phyloP scores from a whole-genome alignment of 1,140 invertebrate species.

The Daktulosphaira vitifoliae region DNA sequence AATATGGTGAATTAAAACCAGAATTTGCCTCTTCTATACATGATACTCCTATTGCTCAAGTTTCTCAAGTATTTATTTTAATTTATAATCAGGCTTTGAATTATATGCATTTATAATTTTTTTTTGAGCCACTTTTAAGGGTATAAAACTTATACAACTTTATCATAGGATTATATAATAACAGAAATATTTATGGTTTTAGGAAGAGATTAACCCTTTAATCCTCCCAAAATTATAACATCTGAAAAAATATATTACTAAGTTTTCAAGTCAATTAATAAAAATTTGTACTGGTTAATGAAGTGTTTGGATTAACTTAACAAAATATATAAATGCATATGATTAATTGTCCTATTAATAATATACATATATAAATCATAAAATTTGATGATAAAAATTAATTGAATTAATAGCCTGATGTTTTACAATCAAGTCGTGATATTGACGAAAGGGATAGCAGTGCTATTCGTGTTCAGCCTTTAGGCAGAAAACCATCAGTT shows the following conservation, averaged over 20 bases:
- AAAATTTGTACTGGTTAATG: too few relatives aligned
- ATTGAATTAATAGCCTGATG: slow-evolving; percentile 42
- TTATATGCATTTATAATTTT: slow-evolving; percentile 40
- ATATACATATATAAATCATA: too few relatives aligned
- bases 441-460: slow-evolving; percentile 40
- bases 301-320: too few relatives aligned
- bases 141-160: too few relatives aligned
- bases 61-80: slow-evolving; percentile 1
- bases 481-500: slow-evolving; percentile 54
- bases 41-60: slow-evolving; percentile 2
- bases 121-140: too few relatives aligned
- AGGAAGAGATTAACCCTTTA: too few relatives aligned
- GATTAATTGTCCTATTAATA: not conserved
- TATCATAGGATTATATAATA: too few relatives aligned
- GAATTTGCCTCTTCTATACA: slow-evolving; percentile 41
- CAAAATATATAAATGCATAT: too few relatives aligned
- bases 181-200: too few relatives aligned
- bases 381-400: not conserved
- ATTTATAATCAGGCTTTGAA: slow-evolving; percentile 1
- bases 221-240: too few relatives aligned
- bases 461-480: slow-evolving; percentile 36
- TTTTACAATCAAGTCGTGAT: slow-evolving; percentile 41
- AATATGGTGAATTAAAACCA: slow-evolving; percentile 54
- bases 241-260: too few relatives aligned
- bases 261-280: too few relatives aligned